Percentiles rank a stretch among this genome's conserved stretches.
Conservation (phyloP, 2,113 vertebrate genomes). For the Tretioscincus oriximinensis region DNA sequence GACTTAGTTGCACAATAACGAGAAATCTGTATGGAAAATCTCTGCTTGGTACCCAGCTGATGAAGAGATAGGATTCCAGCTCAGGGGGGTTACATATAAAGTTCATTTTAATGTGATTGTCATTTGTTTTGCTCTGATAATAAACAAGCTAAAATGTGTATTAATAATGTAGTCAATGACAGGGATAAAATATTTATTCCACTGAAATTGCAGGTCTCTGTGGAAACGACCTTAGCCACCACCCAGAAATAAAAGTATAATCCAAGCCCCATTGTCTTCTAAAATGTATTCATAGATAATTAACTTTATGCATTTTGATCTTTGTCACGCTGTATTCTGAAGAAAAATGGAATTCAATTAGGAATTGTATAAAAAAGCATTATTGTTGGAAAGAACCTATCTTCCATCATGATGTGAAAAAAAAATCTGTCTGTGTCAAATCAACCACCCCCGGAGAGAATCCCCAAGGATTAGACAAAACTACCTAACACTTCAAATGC, state of each 20-base stretch:
- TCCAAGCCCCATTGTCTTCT: neutral
- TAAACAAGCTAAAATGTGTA: neutral
- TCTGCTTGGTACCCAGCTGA: neutral
- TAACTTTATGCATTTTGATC: slow-evolving; percentile 1
- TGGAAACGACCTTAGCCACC: neutral
- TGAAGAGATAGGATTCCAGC: neutral
- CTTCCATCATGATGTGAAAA: neutral
- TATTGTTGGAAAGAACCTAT: neutral
- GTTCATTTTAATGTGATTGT: slow-evolving; percentile 1
- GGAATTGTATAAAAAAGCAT: slow-evolving; percentile 12
- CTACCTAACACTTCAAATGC: neutral
- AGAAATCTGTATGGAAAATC: neutral
- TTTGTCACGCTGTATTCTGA: slow-evolving; percentile 13
- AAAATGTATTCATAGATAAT: slow-evolving; percentile 26
- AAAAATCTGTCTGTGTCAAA: slow-evolving; percentile 9
- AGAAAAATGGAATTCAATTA: slow-evolving; percentile 21
- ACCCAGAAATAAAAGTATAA: neutral
- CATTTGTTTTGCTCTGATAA: neutral
- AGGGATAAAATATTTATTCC: neutral
- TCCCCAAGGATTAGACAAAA: slow-evolving; percentile 2
- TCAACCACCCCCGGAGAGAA: slow-evolving; percentile 5
- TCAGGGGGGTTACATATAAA: too few relatives aligned
- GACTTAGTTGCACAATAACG: neutral
- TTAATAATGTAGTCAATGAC: neutral
- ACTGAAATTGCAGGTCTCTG: neutral